Evolutionary conservation across 1,140 invertebrate genomes (phyloP).

Genomic region (Daktulosphaira vitifoliae): DNA sequence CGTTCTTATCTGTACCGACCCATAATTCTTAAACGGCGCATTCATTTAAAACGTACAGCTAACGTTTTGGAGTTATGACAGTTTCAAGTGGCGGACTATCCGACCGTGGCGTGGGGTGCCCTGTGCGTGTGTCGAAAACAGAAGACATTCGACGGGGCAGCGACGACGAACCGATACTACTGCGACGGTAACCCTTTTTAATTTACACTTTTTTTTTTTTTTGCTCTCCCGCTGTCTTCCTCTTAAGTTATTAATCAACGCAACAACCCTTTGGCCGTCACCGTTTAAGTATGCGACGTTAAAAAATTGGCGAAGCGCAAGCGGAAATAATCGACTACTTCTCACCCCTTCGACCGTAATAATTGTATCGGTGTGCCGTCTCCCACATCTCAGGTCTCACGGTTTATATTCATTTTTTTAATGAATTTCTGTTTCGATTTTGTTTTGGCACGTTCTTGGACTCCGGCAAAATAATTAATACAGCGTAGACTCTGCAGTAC

Average conservation of each 20-base stretch:
- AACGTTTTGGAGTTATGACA: constrained; percentile 15
- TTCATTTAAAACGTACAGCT: too few relatives aligned
- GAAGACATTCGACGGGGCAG: constrained; percentile 15
- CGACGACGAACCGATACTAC: not conserved
- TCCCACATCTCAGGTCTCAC: not conserved
- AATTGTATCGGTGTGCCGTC: not conserved
- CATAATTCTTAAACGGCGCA: too few relatives aligned
- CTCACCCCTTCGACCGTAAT: too few relatives aligned
- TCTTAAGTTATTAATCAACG: constrained; percentile 15
- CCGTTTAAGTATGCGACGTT: not conserved
- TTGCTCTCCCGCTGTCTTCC: not conserved
- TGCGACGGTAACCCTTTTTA: constrained; percentile 22
- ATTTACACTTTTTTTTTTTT: constrained; percentile 18
- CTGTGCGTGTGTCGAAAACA: constrained; percentile 13
- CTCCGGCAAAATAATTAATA: not conserved
- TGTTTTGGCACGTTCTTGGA: constrained; percentile 12
- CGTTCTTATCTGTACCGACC: too few relatives aligned
- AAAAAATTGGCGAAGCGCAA: constrained; percentile 2
- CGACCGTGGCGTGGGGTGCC: not conserved
- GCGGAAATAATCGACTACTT: constrained; percentile 10
- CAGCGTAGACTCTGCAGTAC: not conserved
- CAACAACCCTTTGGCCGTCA: constrained; percentile 3
- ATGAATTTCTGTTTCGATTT: constrained; percentile 9
- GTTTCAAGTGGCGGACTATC: constrained; percentile 25
- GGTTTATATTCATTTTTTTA: not conserved